phyloP scores from a whole-genome alignment of 2,888 invertebrate genomes.

The Calliscelio sp. region DNA sequence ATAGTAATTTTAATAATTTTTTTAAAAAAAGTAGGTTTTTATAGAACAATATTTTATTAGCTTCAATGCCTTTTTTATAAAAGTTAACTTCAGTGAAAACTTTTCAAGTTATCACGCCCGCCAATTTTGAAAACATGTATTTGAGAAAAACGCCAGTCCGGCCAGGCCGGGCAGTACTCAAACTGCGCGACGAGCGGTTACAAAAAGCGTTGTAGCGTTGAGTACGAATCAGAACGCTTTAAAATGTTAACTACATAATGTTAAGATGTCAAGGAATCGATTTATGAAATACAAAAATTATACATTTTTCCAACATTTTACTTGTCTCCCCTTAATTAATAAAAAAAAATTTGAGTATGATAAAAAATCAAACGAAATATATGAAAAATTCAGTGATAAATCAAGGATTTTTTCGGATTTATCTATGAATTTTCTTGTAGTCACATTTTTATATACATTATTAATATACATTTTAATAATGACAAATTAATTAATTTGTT shows the following conservation, averaged over 20 bases:
- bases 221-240: constrained; percentile 14
- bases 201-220: constrained; percentile 21
- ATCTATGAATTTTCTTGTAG: too few species aligned
- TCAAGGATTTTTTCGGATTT: too few species aligned
- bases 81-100: neutral
- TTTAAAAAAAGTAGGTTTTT: neutral
- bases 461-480: too few species aligned
- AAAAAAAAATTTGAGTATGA: too few species aligned
- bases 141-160: neutral
- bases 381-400: too few species aligned
- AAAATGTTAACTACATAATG: constrained; percentile 22
- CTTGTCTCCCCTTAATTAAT: constrained; percentile 10
- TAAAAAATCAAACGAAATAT: too few species aligned
- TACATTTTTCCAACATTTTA: constrained; percentile 22
- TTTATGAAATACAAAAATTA: constrained; percentile 32
- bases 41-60: neutral
- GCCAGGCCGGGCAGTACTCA: constrained; percentile 3
- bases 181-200: constrained; percentile 14
- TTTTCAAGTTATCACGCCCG: neutral
- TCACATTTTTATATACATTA: too few species aligned
- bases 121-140: neutral
- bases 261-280: constrained; percentile 27
- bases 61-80: neutral
- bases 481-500: too few species aligned
- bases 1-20: neutral